A percentile compares a stretch with the other conserved stretches of the same genome.
These are phyloP conservation scores for Macrocentrus cingulum DNA, from an alignment of 1,140 invertebrate genomes.

Conservation along the genomic window DNA sequence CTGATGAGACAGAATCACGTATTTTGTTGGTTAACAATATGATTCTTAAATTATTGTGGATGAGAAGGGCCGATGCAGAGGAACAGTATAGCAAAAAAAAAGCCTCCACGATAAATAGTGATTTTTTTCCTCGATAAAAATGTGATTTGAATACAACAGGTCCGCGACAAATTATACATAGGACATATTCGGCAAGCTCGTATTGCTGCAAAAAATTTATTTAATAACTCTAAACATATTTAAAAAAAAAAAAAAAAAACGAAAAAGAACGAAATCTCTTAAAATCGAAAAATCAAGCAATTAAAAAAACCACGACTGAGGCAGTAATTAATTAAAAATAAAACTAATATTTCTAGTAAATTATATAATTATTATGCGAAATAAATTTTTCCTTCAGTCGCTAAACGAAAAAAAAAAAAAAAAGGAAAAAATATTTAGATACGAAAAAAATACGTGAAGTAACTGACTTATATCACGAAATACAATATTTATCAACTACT, in stretches of 20 bases:
- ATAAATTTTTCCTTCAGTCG: too few relatives aligned
- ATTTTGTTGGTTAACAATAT: background rate
- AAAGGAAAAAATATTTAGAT: too few relatives aligned
- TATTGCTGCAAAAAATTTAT: background rate
- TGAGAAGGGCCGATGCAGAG: conserved; percentile 34
- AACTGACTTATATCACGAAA: background rate
- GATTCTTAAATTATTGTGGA: conserved; percentile 31
- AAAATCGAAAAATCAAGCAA: too few relatives aligned
- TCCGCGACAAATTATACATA: conserved; percentile 21
- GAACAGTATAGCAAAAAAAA: conserved; percentile 30
- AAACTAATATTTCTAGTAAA: too few relatives aligned
- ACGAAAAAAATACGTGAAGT: too few relatives aligned
- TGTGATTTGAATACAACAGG: conserved; percentile 16
- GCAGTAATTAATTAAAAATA: too few relatives aligned
- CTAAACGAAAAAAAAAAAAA: too few relatives aligned
- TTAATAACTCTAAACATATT: too few relatives aligned
- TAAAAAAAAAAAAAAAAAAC: background rate
- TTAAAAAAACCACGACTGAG: too few relatives aligned
- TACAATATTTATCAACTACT: background rate
- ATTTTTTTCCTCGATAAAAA: conserved; percentile 16
- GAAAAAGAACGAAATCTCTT: conserved; percentile 5
- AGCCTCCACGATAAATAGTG: conserved; percentile 5
- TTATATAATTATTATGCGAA: too few relatives aligned
- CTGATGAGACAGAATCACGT: background rate
- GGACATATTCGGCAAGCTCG: conserved; percentile 8